A percentile compares a stretch with the other conserved stretches of the same genome.
Conservation (phyloP, 35 echinoderm and acorn worm species). For the Apostichopus californicus region DNA sequence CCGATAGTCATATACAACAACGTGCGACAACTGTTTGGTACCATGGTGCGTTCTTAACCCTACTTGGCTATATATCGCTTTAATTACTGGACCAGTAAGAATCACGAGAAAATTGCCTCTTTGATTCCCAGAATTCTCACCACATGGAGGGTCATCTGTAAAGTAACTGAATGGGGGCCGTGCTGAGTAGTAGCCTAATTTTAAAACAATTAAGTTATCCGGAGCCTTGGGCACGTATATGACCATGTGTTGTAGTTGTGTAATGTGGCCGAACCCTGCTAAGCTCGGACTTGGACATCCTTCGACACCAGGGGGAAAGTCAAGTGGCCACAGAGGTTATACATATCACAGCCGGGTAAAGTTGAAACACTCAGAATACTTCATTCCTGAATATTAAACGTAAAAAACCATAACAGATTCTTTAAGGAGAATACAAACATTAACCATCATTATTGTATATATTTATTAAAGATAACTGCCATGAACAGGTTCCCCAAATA, state of each 20-base stretch:
- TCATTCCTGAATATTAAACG: too few relatives aligned
- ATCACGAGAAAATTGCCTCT: neutral
- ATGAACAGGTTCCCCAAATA: too few relatives aligned
- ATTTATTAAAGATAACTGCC: too few relatives aligned
- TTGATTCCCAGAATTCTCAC: slow-evolving; percentile 23
- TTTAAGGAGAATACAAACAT: too few relatives aligned
- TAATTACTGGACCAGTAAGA: neutral
- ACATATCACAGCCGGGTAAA: too few relatives aligned
- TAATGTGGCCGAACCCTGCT: neutral
- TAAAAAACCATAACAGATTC: too few relatives aligned
- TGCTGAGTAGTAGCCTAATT: neutral
- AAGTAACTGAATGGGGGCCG: neutral
- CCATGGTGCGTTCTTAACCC: too few relatives aligned
- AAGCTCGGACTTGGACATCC: neutral
- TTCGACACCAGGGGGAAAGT: neutral
- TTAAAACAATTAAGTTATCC: neutral
- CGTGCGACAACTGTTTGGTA: too few relatives aligned
- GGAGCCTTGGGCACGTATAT: neutral
- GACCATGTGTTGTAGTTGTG: neutral
- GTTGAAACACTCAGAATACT: too few relatives aligned
- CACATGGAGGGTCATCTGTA: neutral
- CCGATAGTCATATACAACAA: too few relatives aligned
- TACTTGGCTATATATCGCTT: neutral
- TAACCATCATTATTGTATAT: too few relatives aligned
- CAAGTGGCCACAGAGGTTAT: neutral